phyloP scores from a whole-genome alignment of 2,113 vertebrate genomes.

The Aleadryas rufinucha region DNA sequence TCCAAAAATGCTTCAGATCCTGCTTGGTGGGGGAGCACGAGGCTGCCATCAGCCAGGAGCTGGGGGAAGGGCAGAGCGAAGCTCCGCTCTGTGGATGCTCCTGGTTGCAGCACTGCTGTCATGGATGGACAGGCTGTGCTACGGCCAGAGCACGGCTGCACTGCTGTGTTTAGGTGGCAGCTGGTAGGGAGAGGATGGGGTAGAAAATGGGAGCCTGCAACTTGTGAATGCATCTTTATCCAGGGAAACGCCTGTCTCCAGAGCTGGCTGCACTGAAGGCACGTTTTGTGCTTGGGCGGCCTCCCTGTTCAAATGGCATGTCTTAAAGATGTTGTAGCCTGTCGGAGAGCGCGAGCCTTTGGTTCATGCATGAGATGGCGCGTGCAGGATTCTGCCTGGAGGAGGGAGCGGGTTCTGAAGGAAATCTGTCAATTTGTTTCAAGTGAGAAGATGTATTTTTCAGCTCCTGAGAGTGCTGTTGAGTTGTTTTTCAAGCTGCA shows the following conservation, averaged over 20 bases:
- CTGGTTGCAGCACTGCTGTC: neutral
- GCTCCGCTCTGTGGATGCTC: neutral
- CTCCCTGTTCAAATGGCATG: neutral
- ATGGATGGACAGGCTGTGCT: neutral
- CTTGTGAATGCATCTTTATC: neutral
- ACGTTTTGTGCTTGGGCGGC: neutral
- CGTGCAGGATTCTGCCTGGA: slow-evolving; percentile 32
- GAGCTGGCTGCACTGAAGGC: neutral
- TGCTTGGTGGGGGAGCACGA: neutral
- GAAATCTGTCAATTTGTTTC: slow-evolving; percentile 58
- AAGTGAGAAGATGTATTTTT: slow-evolving; percentile 39
- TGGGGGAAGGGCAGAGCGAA: slow-evolving; percentile 3
- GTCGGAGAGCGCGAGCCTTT: neutral
- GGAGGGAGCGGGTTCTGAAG: slow-evolving; percentile 38
- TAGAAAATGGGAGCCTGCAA: neutral
- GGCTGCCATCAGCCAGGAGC: neutral
- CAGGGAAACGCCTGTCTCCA: neutral
- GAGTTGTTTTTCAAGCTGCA: slow-evolving; percentile 51
- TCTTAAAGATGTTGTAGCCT: neutral
- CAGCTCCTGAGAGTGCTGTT: slow-evolving; percentile 51
- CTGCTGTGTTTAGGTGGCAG: neutral
- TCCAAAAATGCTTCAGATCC: neutral
- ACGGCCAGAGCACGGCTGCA: neutral
- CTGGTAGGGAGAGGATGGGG: neutral
- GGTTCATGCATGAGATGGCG: slow-evolving; percentile 34